Conservation (phyloP, 2,797 vertebrate genomes). For the Chaunax sp. region DNA sequence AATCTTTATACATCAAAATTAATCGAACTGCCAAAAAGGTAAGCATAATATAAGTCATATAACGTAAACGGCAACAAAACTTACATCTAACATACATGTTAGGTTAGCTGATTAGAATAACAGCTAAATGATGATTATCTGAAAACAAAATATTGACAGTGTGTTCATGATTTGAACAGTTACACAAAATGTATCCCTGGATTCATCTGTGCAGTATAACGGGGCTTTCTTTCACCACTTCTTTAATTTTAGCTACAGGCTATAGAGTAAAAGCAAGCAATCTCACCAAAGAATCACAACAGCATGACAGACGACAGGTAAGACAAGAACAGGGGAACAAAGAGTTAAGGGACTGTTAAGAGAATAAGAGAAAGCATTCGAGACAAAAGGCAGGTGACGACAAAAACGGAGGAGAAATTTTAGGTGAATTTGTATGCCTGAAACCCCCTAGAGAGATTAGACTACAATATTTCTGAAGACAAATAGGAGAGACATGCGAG, state of each 20-base stretch:
- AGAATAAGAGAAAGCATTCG: not conserved
- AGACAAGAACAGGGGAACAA: not conserved
- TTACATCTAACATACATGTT: not conserved
- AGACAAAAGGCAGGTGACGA: too few species aligned
- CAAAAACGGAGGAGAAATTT: slow-evolving; percentile 2
- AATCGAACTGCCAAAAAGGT: too few species aligned
- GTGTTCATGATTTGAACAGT: not conserved
- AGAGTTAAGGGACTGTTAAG: not conserved
- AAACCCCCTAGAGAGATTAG: slow-evolving; percentile 32
- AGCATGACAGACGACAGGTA: not conserved
- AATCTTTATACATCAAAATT: too few species aligned
- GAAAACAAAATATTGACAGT: too few species aligned
- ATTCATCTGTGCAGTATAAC: not conserved
- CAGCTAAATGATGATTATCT: too few species aligned
- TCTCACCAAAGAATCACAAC: not conserved
- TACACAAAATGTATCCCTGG: not conserved
- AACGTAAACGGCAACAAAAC: not conserved
- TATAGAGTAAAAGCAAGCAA: not conserved
- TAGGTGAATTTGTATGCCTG: slow-evolving; percentile 26
- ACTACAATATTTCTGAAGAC: slow-evolving; percentile 15
- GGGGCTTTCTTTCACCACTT: too few species aligned
- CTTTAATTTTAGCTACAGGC: not conserved
- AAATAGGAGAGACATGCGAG: slow-evolving; percentile 12
- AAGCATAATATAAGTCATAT: too few species aligned
- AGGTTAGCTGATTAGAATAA: not conserved